Base-by-base conservation (phyloP, 2,113 vertebrate genomes). In the Xenus cinereus region DNA sequence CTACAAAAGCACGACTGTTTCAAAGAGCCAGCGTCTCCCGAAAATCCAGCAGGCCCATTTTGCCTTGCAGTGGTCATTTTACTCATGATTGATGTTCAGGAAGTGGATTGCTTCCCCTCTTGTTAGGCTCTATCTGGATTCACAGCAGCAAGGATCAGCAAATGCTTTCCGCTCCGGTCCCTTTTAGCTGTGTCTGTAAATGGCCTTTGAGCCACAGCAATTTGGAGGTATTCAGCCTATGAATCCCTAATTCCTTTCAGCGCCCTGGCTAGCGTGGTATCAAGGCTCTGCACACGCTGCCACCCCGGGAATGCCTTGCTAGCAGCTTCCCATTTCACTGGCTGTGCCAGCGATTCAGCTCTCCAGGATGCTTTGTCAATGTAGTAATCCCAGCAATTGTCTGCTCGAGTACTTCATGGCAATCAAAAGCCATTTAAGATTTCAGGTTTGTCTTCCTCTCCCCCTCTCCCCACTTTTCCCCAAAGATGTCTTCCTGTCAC, bases 101-200 rank as follows among this genome's bases (percentile, higher is more conserved):
- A 97, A 97, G 96, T 95, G 94, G 91, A 96, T 96, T 97, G 94
- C 95, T 97, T 96, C 95, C 95, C 94, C 91, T 96, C 96, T 83
- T 80, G 62, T 92, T 87, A 92, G 84, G 85, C 87, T 81, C 84
- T 96, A 95, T 95, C 94, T 91, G 95, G 94, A 95, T 95, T 92
- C 95, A 84, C 91, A 74, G 95, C 92, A 87, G 94, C 89, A 35
- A 91, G 91, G 94, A 95, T 89, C 94, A 89, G 91, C 81, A 43
- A 97, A 95, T 72, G 95, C 94, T 92, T 97, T 97, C 94, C 81
- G 91, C 95, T 89, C 74, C 0, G 27, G 56, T 50, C 95, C 84
- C 78, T 91, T 93, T 96, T 82, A 93, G 94, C 84, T 4, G 53
- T 18, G 77, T 75, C 91, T 95, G 81, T 96, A 89, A 97, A 97